Conservation (phyloP, 2,113 vertebrate species). For the Prunella fulvescens region DNA sequence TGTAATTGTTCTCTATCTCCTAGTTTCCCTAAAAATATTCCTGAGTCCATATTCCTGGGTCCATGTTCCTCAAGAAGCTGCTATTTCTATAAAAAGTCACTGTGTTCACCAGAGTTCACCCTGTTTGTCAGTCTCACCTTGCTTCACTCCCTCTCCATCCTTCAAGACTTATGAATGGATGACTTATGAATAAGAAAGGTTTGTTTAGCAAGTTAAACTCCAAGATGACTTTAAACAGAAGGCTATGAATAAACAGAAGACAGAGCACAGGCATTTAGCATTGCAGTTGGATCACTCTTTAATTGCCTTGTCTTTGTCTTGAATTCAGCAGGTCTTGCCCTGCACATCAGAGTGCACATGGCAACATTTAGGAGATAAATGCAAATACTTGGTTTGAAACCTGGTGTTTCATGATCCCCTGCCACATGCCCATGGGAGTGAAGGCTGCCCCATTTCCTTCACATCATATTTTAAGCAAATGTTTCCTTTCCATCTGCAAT, state of each 20-base stretch:
- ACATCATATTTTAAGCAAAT: background rate
- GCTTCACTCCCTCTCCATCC: background rate
- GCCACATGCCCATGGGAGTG: background rate
- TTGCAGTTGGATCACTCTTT: background rate
- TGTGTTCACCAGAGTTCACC: background rate
- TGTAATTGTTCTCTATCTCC: background rate
- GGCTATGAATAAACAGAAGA: background rate
- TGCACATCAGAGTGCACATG: background rate
- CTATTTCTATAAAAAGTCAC: background rate
- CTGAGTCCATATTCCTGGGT: background rate
- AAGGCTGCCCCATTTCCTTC: background rate
- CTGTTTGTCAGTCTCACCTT: background rate
- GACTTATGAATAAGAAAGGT: background rate
- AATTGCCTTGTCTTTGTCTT: background rate
- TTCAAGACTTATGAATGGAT: background rate
- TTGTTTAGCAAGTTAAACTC: constrained; percentile 6
- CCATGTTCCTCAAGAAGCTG: background rate
- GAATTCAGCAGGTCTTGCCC: background rate
- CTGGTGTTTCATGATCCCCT: background rate
- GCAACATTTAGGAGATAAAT: background rate
- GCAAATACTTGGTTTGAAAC: background rate
- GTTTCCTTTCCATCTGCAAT: background rate
- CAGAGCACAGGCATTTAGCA: background rate
- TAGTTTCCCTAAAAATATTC: background rate
- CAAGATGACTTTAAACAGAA: background rate